These are phyloP conservation scores for Drosophila falleni DNA, from an alignment of 2,888 invertebrate species.

Conservation along the genomic window DNA sequence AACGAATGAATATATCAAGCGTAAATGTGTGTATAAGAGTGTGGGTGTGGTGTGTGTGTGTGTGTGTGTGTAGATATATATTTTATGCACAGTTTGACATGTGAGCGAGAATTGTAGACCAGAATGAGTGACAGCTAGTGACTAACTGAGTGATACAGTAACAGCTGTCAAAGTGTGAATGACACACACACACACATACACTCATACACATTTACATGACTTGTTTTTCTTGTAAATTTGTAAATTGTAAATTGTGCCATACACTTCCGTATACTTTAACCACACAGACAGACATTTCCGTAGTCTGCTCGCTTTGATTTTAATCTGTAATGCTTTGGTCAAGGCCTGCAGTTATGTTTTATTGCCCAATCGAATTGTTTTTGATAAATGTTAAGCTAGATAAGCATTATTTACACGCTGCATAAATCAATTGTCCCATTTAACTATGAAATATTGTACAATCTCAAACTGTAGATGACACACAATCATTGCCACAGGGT, in stretches of 20 bases:
- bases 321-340: constrained; percentile 9
- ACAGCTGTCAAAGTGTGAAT: constrained; percentile 75
- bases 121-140: constrained; percentile 60
- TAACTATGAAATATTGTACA: constrained; percentile 24
- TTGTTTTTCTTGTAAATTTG: constrained; percentile 42
- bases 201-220: neutral
- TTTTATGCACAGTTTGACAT: constrained; percentile 76
- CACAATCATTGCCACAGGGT: constrained; percentile 13
- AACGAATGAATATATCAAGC: constrained; percentile 77
- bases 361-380: constrained; percentile 44
- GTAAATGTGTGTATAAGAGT: constrained; percentile 15
- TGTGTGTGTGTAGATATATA: constrained; percentile 37
- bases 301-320: constrained; percentile 4
- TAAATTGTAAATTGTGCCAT: constrained; percentile 41
- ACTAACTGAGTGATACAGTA: constrained; percentile 69
- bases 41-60: neutral
- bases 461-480: constrained; percentile 4
- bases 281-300: neutral
- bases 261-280: constrained; percentile 27
- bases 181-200: constrained; percentile 18
- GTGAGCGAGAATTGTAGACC: constrained; percentile 64
- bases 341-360: constrained; percentile 32
- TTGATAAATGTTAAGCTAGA: constrained; percentile 26
- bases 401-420: constrained; percentile 50
- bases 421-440: constrained; percentile 52